Conservation (phyloP, 2,888 invertebrate species). For the Oegoconia quadripuncta region DNA sequence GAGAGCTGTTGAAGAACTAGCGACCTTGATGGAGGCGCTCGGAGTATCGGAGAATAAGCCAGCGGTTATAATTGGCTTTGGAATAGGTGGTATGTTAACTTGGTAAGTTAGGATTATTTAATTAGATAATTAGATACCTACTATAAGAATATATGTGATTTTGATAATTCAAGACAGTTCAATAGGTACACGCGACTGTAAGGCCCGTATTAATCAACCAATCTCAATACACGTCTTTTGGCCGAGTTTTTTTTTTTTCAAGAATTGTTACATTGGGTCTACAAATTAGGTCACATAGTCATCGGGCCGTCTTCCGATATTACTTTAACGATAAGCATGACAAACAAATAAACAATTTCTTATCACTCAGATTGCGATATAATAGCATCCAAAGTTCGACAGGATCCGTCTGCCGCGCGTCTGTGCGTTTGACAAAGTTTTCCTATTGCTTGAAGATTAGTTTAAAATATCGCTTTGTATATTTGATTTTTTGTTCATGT, state of each 20-base stretch:
- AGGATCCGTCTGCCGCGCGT: neutral
- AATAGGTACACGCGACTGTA: no score
- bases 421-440: no score
- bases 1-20: constrained; percentile 55
- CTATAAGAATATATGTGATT: neutral
- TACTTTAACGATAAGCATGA: neutral
- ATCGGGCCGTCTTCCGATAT: neutral
- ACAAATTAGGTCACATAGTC: no score
- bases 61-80: constrained; percentile 63
- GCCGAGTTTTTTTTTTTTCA: no score
- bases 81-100: constrained; percentile 68
- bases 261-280: no score
- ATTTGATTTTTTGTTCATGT: no score
- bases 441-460: no score
- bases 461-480: no score
- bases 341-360: constrained; percentile 9
- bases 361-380: constrained; percentile 7
- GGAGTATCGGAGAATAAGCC: constrained; percentile 53
- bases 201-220: no score
- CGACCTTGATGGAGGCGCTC: constrained; percentile 50
- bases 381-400: constrained; percentile 19
- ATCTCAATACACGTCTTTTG: no score
- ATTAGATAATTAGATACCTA: neutral
- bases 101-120: constrained; percentile 43
- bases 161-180: neutral